Evolutionary conservation across 2,113 vertebrate species (phyloP), one percentile per base, ranked within the genome.

Genomic region (Pseudolaguvia tuberculata): DNA sequence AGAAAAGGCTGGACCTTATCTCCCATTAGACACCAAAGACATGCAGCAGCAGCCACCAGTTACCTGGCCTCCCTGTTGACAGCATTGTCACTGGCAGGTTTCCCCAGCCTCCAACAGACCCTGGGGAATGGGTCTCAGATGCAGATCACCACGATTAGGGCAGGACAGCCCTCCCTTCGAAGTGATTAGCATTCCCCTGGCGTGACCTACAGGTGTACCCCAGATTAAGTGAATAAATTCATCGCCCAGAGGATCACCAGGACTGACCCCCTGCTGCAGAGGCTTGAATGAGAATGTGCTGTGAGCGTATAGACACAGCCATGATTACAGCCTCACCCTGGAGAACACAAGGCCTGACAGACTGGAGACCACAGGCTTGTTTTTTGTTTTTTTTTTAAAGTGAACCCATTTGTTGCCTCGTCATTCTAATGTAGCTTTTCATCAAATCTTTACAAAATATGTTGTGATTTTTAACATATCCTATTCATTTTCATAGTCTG

Each of bases 131-230:
- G 88, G 90, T 85, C 87, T 90, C 89, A 91, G 88, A 91, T 91
- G 90, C 87, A 89, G 87, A 91, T 91, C 85, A 88, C 88, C 85
- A 82, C 85, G 85, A 89, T 90, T 91, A 90, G 87, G 73, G 79
- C 84, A 84, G 83, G 71, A 84, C 77, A 82, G 74, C 78, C 80
- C 61, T 78, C 80, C 78, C 77, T 70, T 82, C 82, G 78, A 79
- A 88, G 84, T 88, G 87, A 88, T 90, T 90, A 91, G 88, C 85
- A 83, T 86, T 86, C 84, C 84, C 87, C 85, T 75, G 84, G 84
- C 83, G 72, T 87, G 83, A 89, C 89, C 89, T 89, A 90, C 90
- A 92, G 90, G 91, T 91, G 90, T 90, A 91, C 87, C 89, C 88
- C 84, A 85, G 87, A 88, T 89, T 88, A 85, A 88, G 82, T 85